Percentiles rank a stretch among this genome's conserved stretches.
phyloP scores from a whole-genome alignment of 2,888 invertebrate genomes.

The Euplagia quadripunctaria region DNA sequence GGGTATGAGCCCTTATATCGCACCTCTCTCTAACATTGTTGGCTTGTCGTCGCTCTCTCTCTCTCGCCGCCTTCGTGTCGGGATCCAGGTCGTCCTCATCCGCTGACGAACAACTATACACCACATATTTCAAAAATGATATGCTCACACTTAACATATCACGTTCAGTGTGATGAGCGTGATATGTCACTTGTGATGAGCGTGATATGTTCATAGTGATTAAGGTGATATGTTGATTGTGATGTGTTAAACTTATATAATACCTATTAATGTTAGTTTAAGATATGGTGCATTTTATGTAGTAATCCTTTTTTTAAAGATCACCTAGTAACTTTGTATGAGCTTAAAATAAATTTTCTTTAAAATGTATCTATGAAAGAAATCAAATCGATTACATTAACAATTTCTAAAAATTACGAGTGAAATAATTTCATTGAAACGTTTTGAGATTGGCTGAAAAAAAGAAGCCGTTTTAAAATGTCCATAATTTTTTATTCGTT shows the following conservation, averaged over 20 bases:
- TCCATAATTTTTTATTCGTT: too few relatives aligned
- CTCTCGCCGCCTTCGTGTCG: slow-evolving; percentile 96
- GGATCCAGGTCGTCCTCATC: slow-evolving; percentile 94
- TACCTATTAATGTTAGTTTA: background rate
- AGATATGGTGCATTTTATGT: background rate
- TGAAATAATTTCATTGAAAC: too few relatives aligned
- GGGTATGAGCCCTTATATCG: slow-evolving; percentile 42
- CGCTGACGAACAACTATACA: slow-evolving; percentile 91
- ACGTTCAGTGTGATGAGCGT: background rate
- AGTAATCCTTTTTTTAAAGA: background rate
- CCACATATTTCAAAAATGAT: slow-evolving; percentile 30
- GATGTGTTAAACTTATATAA: too few relatives aligned
- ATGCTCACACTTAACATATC: slow-evolving; percentile 16
- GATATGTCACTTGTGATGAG: background rate
- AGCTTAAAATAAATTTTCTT: too few relatives aligned
- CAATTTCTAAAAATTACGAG: too few relatives aligned
- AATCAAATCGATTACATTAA: too few relatives aligned
- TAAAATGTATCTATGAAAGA: too few relatives aligned
- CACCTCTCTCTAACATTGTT: slow-evolving; percentile 99
- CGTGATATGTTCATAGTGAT: slow-evolving; percentile 3
- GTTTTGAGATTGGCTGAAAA: too few relatives aligned
- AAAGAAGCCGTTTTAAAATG: too few relatives aligned
- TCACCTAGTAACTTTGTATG: too few relatives aligned
- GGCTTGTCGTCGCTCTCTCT: slow-evolving; percentile 97
- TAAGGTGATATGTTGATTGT: background rate